Evolutionary conservation across 2,888 invertebrate genomes (phyloP).

Genomic region (Coleophora flavipennella): DNA sequence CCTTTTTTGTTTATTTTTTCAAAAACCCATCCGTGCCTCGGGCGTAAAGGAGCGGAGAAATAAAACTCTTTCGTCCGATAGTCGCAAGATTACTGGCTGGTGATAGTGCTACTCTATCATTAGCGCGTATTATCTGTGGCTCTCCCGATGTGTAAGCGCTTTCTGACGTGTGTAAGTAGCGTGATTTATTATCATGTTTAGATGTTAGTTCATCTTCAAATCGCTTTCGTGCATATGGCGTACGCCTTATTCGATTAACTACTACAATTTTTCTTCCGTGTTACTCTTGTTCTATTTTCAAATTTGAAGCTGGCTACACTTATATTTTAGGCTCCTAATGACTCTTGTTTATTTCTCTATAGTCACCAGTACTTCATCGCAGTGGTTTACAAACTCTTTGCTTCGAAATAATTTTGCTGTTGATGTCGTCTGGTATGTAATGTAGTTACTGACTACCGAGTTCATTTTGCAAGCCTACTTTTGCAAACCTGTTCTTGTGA

Average conservation of each 20-base stretch:
- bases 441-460: conserved; percentile 3
- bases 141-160: conserved; percentile 46
- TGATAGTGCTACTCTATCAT: conserved; percentile 45
- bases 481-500: conserved; percentile 49
- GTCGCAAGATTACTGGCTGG: conserved; percentile 51
- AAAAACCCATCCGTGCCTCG: conserved; percentile 52
- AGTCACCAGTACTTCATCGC: background rate
- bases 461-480: conserved; percentile 60
- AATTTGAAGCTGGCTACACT: conserved; percentile 15
- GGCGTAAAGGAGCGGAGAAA: conserved; percentile 45
- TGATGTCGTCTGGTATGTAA: conserved; percentile 18
- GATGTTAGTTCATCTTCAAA: conserved; percentile 23
- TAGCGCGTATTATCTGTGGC: conserved; percentile 47
- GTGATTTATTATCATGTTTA: conserved; percentile 49
- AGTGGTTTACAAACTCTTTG: background rate
- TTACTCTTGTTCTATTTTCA: conserved; percentile 19
- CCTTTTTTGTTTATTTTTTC: conserved; percentile 31
- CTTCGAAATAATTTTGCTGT: conserved; percentile 5
- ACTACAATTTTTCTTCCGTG: conserved; percentile 20
- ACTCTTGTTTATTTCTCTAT: conserved; percentile 12
- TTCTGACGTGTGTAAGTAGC: conserved; percentile 52
- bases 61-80: conserved; percentile 52
- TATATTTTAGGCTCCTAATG: conserved; percentile 5
- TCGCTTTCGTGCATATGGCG: conserved; percentile 29
- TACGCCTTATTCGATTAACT: conserved; percentile 26